Percentiles rank a stretch among this genome's conserved stretches.
phyloP scores from a whole-genome alignment of 2,113 vertebrate species.

The Heliornis fulica region DNA sequence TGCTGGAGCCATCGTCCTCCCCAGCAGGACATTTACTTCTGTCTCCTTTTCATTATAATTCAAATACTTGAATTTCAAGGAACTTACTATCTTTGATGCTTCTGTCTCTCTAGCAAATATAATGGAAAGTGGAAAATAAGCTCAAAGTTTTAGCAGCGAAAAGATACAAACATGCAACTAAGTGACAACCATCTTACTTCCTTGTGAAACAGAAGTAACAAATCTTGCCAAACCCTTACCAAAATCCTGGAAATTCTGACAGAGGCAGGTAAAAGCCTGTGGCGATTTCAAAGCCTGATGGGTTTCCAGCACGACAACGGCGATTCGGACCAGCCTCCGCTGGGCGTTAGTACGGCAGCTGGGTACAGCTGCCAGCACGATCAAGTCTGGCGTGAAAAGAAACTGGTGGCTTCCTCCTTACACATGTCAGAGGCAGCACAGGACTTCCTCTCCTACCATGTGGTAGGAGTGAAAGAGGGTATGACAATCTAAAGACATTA shows the following conservation, averaged over 20 bases:
- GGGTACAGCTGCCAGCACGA: not conserved
- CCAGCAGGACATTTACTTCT: not conserved
- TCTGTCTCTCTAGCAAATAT: not conserved
- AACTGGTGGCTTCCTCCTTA: slow-evolving; percentile 8
- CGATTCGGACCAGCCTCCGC: not conserved
- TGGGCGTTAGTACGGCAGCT: rapidly evolving
- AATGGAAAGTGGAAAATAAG: not conserved
- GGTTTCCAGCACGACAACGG: not conserved
- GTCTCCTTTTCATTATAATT: not conserved
- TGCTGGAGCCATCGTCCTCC: not conserved
- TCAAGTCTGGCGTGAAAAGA: not conserved
- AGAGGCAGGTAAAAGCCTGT: not conserved
- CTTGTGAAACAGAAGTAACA: not conserved
- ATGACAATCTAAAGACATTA: not conserved
- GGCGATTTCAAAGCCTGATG: not conserved
- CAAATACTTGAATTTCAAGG: not conserved
- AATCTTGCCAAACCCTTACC: slow-evolving; percentile 17
- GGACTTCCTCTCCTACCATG: slow-evolving; percentile 27
- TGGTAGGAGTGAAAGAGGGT: not conserved
- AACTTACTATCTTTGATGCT: not conserved
- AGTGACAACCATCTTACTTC: not conserved
- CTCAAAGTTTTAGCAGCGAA: not conserved
- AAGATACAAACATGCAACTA: not conserved
- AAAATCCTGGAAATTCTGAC: not conserved
- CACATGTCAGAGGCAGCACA: not conserved